These are phyloP conservation scores for Anolis apletophallus DNA, from an alignment of 2,797 vertebrate species.

Conservation along the genomic window DNA sequence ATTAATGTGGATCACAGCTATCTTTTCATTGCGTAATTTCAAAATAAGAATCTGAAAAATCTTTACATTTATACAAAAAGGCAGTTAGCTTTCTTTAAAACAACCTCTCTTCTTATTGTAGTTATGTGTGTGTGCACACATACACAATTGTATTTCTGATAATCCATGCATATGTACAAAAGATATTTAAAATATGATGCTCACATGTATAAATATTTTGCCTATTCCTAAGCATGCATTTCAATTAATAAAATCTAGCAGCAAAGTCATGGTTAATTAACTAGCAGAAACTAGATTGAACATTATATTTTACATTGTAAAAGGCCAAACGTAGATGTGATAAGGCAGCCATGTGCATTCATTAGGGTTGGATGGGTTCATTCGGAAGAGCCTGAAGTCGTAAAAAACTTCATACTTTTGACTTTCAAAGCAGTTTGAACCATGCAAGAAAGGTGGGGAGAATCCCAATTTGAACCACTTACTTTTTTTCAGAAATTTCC, in stretches of 20 bases:
- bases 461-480: too few species aligned
- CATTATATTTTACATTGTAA: background rate
- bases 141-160: background rate
- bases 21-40: background rate
- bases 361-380: too few species aligned
- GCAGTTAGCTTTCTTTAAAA: background rate
- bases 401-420: too few species aligned
- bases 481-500: too few species aligned
- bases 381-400: too few species aligned
- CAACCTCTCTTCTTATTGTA: background rate
- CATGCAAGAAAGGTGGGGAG: too few species aligned
- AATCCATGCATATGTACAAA: background rate
- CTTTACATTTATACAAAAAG: background rate
- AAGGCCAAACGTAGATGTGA: background rate
- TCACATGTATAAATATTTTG: background rate
- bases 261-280: background rate
- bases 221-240: background rate
- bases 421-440: too few species aligned
- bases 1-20: background rate
- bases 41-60: background rate
- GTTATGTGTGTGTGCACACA: background rate
- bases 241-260: background rate
- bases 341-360: background rate
- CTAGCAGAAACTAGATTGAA: background rate
- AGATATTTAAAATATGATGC: background rate